phyloP scores from a whole-genome alignment of 2,113 vertebrate genomes.

The Sylvicapra grimmia region DNA sequence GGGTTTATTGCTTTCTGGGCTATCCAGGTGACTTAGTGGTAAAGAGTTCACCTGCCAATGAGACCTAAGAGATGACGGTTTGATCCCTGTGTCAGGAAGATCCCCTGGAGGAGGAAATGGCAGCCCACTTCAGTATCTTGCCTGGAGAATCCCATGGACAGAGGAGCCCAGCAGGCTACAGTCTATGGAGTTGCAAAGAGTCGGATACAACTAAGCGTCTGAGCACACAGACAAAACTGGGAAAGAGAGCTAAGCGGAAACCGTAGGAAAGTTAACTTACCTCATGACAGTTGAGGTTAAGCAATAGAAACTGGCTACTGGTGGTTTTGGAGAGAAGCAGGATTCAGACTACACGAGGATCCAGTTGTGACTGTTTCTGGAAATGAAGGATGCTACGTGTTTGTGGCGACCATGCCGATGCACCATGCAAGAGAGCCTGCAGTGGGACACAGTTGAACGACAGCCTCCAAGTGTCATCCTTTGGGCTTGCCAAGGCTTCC shows the following conservation, averaged over 20 bases:
- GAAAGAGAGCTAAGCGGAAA: background rate
- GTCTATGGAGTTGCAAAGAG: background rate
- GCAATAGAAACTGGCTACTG: background rate
- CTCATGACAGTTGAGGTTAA: background rate
- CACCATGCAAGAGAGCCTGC: background rate
- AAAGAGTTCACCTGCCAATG: background rate
- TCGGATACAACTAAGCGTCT: background rate
- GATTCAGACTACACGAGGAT: background rate
- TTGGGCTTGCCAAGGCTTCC: background rate
- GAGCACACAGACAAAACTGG: background rate
- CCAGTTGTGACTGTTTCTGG: background rate
- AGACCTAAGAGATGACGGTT: background rate
- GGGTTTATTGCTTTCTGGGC: background rate
- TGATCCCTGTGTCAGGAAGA: background rate
- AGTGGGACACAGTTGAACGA: background rate
- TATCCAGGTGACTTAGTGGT: background rate
- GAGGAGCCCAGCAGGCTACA: background rate
- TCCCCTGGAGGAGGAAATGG: background rate
- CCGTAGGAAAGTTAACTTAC: background rate
- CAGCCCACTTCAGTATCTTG: background rate
- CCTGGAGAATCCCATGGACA: background rate
- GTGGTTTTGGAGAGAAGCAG: background rate
- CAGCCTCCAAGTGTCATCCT: background rate
- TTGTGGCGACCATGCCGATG: background rate
- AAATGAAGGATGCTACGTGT: background rate